Percentiles rank a stretch among this genome's conserved stretches.
Evolutionary conservation across 2,113 vertebrate species (phyloP).

Genomic region (Oryzias woworae): DNA sequence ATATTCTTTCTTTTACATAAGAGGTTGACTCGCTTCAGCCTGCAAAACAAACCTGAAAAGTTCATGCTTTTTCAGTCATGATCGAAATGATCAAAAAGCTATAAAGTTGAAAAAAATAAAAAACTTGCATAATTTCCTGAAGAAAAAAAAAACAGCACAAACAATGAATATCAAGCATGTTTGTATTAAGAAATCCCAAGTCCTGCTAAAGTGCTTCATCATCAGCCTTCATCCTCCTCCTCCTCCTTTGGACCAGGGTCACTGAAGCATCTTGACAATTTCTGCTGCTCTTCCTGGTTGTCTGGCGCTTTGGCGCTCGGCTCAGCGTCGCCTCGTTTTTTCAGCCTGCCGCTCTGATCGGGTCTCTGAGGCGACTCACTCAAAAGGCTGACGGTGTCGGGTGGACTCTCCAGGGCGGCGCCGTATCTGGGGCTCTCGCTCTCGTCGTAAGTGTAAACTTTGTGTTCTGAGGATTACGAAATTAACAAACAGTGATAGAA

Average conservation of each 20-base stretch:
- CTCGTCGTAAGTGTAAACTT: slow-evolving; percentile 76
- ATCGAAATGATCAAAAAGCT: slow-evolving; percentile 17
- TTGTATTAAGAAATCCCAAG: not conserved
- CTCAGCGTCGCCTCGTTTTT: slow-evolving; percentile 9
- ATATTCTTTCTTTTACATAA: not conserved
- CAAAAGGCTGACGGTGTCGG: slow-evolving; percentile 73
- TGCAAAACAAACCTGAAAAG: slow-evolving; percentile 4
- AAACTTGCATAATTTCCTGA: not conserved
- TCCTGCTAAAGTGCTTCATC: slow-evolving; percentile 3
- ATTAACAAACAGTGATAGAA: too few species aligned
- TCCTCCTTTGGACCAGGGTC: slow-evolving; percentile 85
- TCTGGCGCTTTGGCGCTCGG: slow-evolving; percentile 34
- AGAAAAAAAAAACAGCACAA: not conserved
- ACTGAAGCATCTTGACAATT: slow-evolving; percentile 84
- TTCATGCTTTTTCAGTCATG: not conserved
- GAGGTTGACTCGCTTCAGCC: not conserved
- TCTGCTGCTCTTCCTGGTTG: slow-evolving; percentile 73
- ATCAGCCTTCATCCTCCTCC: slow-evolving; percentile 52
- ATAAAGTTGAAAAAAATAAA: not conserved
- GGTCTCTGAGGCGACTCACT: slow-evolving; percentile 67
- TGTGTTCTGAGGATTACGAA: slow-evolving; percentile 72
- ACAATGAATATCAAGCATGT: slow-evolving; percentile 26
- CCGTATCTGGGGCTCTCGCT: slow-evolving; percentile 59
- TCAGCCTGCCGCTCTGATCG: slow-evolving; percentile 9
- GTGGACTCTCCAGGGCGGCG: slow-evolving; percentile 70